Evolutionary conservation across 2,797 vertebrate species (phyloP).

Genomic region (Scarus forsteni): DNA sequence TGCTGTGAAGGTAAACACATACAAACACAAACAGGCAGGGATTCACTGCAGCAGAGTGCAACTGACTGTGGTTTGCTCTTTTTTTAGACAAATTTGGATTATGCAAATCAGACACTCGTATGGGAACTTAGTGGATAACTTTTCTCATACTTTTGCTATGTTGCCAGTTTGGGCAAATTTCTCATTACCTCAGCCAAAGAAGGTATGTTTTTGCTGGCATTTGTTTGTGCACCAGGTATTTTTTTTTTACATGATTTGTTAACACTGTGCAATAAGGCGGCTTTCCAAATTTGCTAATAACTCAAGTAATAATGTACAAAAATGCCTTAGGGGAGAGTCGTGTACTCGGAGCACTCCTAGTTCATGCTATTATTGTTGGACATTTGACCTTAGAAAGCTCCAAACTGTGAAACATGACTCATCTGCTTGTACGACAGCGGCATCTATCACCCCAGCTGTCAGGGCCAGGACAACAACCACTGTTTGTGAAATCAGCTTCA

Average conservation of each 20-base stretch:
- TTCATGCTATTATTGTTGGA: not conserved
- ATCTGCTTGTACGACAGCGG: not conserved
- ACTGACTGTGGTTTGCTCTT: not conserved
- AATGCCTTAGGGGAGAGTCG: too few species aligned
- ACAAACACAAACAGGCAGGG: not conserved
- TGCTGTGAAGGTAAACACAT: not conserved
- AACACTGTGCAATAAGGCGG: too few species aligned
- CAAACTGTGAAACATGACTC: constrained; percentile 9
- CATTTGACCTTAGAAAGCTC: constrained; percentile 1
- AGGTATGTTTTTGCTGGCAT: not conserved
- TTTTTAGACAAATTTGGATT: constrained; percentile 2
- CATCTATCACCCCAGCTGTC: not conserved
- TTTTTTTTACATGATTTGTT: too few species aligned
- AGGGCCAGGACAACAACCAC: not conserved
- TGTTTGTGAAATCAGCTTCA: not conserved
- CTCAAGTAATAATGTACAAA: too few species aligned
- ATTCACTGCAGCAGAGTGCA: constrained; percentile 4
- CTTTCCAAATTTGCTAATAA: too few species aligned
- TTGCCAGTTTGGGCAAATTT: not conserved
- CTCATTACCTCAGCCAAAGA: not conserved
- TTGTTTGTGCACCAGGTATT: too few species aligned
- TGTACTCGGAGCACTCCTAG: too few species aligned
- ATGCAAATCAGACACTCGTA: not conserved
- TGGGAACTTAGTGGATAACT: too few species aligned
- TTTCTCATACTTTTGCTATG: not conserved